A percentile compares a stretch with the other conserved stretches of the same genome.
Evolutionary conservation across 2,113 vertebrate species (phyloP).

Genomic region (Xiphophorus hellerii): DNA sequence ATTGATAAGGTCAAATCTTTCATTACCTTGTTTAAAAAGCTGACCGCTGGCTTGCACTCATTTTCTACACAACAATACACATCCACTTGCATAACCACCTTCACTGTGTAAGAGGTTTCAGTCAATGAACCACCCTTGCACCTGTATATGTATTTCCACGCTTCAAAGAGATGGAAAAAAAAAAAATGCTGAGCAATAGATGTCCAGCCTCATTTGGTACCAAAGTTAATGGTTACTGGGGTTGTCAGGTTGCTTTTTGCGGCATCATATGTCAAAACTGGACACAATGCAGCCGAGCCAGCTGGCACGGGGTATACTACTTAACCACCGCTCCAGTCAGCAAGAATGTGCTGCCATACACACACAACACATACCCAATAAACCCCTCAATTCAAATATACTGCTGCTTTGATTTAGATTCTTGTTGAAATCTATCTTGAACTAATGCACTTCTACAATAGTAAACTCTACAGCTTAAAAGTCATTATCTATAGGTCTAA

Average conservation of each 20-base stretch:
- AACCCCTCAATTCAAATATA: not conserved
- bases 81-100: not conserved
- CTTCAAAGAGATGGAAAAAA: not conserved
- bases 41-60: not conserved
- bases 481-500: not conserved
- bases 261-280: slow-evolving; percentile 52
- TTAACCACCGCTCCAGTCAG: slow-evolving; percentile 47
- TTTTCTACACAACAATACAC: not conserved
- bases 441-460: not conserved
- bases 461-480: not conserved
- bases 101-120: not conserved
- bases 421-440: not conserved
- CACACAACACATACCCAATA: not conserved
- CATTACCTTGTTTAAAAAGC: slow-evolving; percentile 32
- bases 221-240: slow-evolving; percentile 4
- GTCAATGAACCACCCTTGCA: not conserved
- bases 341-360: slow-evolving; percentile 33
- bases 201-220: not conserved
- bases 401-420: slow-evolving; percentile 12
- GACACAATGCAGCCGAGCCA: slow-evolving; percentile 28
- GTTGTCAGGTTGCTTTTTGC: slow-evolving; percentile 30
- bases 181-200: not conserved
- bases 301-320: slow-evolving; percentile 30
- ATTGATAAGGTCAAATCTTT: slow-evolving; percentile 34
- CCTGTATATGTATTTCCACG: not conserved